Base-by-base conservation (phyloP, 2,113 vertebrate species). In the Otis tarda region DNA sequence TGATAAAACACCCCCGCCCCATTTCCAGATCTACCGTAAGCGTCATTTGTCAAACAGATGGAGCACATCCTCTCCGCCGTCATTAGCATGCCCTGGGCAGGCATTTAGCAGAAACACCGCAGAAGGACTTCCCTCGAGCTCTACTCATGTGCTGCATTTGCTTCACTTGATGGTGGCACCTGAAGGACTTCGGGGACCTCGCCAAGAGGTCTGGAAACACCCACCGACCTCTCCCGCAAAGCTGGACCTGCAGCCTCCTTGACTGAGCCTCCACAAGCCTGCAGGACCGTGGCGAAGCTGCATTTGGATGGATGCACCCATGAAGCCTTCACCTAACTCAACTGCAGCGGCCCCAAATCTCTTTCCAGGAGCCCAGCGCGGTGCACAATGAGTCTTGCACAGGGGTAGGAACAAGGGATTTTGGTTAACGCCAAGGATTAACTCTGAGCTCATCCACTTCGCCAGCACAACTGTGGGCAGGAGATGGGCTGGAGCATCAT, bases 401-500 rank as follows among this genome's bases (percentile, higher is more conserved):
- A 14, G 25, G 35, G 41, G 71, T 43, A 76, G 68, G 30, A 68
- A 41, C 0, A 52, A 10, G 31, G 78, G 39, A 10, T 43, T 90
- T 82, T 68, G 74, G 50, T 47, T 60, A 78, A 81, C 4, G 12
- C 8, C 1, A 8, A 37, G 15, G 17, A 55, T 57, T 39, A 75
- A 3, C 31, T 75, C 61, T 20, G 57, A 93, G 74, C 64, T 89
- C 60, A 57, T 4, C 14, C 24, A 33, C 23, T 81, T 57, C 0
- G 4, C n/a, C 0, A 1, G 12, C 53, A 83, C 35, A 88, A 12
- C 4, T 0, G 0, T 33, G 31, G n/a, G n/a, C 14, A 67, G 57
- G 37, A 77, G 63, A 5, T 53, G n/a, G 39, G n/a, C 24, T 73
- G 71, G 23, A 93, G 24, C 35, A 77, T 6, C 17, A 3, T 0